phyloP scores from a whole-genome alignment of 2,888 invertebrate species.

The Andrena bucephala region DNA sequence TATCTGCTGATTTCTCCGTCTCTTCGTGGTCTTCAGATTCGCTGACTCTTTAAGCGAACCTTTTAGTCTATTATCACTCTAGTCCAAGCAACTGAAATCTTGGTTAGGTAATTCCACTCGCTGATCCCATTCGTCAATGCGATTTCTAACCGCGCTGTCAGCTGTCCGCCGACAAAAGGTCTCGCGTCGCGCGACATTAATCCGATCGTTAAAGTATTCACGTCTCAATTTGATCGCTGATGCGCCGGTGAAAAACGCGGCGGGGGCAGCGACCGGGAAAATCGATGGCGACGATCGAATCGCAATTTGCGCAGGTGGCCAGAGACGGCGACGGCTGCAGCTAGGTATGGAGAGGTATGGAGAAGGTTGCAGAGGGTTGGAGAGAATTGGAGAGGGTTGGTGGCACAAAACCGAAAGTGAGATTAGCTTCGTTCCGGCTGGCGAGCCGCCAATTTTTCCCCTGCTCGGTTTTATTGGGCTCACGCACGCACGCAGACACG shows the following conservation, averaged over 20 bases:
- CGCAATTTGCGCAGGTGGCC: conserved; percentile 70
- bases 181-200: neutral
- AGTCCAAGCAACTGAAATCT: too few species aligned
- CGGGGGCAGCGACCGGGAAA: conserved; percentile 5
- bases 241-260: neutral
- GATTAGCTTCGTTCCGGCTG: conserved; percentile 76
- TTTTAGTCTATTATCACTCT: neutral
- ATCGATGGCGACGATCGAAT: conserved; percentile 56
- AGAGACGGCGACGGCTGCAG: conserved; percentile 9
- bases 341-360: neutral
- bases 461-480: conserved; percentile 62
- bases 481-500: conserved; percentile 63
- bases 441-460: conserved; percentile 65
- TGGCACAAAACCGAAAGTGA: conserved; percentile 75
- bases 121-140: neutral
- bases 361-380: neutral
- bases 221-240: neutral
- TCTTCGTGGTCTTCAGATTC: conserved; percentile 29
- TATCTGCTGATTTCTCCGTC: conserved; percentile 39
- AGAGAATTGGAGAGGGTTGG: neutral
- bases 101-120: neutral
- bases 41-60: neutral
- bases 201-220: neutral
- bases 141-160: neutral
- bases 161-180: neutral